Conservation (phyloP, 2,797 vertebrate species). For the Sphenodon punctatus region DNA sequence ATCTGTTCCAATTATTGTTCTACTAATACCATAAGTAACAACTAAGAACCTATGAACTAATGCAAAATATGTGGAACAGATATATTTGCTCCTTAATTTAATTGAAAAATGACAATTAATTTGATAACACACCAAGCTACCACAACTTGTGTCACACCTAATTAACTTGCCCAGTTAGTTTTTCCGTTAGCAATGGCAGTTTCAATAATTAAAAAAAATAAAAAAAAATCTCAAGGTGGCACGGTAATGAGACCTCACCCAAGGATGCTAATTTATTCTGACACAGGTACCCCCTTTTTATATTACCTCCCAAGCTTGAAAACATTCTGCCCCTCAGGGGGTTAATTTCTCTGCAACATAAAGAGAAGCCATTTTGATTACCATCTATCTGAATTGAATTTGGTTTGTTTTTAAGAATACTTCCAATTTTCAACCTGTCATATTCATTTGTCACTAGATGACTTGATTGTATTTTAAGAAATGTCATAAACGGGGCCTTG, state of each 20-base stretch:
- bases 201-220: conserved; percentile 55
- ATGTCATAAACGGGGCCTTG: conserved; percentile 60
- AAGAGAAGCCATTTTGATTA: conserved; percentile 49
- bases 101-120: conserved; percentile 56
- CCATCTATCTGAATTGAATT: conserved; percentile 21
- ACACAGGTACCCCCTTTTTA: conserved; percentile 46
- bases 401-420: conserved; percentile 29
- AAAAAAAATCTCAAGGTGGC: conserved; percentile 38
- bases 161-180: conserved; percentile 62
- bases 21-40: neutral
- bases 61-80: neutral
- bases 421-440: conserved; percentile 59
- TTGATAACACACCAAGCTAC: conserved; percentile 42
- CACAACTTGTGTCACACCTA: conserved; percentile 64
- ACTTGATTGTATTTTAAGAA: conserved; percentile 63
- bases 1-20: too few relatives aligned
- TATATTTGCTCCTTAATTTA: conserved; percentile 24
- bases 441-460: conserved; percentile 40
- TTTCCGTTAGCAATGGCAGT: conserved; percentile 65
- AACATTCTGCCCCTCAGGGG: neutral
- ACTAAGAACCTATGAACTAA: neutral
- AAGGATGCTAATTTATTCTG: conserved; percentile 63
- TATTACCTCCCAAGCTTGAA: conserved; percentile 20
- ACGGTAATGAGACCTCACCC: conserved; percentile 51
- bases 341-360: conserved; percentile 25